phyloP scores from a whole-genome alignment of 30 jellyfish, hydroid and myxozoan genomes.

The Aurelia aurita region DNA sequence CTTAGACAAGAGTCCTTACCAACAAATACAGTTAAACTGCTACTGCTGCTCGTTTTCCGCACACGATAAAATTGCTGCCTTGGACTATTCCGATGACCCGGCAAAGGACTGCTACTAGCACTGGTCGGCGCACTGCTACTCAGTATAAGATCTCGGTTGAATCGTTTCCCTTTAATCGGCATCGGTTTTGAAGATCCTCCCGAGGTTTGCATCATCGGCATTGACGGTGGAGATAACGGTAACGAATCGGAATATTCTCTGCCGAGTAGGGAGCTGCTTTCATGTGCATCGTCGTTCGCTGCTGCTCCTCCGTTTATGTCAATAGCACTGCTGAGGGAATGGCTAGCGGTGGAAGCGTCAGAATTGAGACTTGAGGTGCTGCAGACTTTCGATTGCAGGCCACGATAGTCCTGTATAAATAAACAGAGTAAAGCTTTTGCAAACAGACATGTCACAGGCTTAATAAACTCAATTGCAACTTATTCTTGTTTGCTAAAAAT shows the following conservation, averaged over 20 bases:
- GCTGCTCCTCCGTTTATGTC: conserved; percentile 44
- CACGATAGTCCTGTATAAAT: conserved; percentile 82
- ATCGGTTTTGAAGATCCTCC: conserved; percentile 77
- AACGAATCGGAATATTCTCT: conserved; percentile 17
- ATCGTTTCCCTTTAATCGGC: conserved; percentile 69
- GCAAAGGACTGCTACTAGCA: conserved; percentile 96
- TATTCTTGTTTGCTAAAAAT: too few species aligned
- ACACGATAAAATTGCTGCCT: conserved; percentile 88
- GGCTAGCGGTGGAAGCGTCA: conserved; percentile 64
- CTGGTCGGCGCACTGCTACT: conserved; percentile 94
- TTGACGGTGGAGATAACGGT: conserved; percentile 74
- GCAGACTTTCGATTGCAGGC: conserved; percentile 80
- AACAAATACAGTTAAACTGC: conserved; percentile 72
- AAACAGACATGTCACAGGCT: too few species aligned
- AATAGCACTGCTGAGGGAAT: conserved; percentile 76
- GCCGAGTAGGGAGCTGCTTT: conserved; percentile 43
- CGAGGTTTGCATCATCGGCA: conserved; percentile 29
- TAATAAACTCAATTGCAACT: too few species aligned
- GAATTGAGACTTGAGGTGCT: conserved; percentile 83
- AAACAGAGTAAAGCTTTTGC: not conserved
- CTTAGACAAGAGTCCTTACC: conserved; percentile 48
- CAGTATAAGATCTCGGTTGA: conserved; percentile 61
- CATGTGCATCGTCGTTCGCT: conserved; percentile 44
- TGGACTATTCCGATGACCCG: conserved; percentile 79
- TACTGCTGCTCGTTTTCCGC: conserved; percentile 82